phyloP scores from a whole-genome alignment of 1,140 invertebrate genomes.

The Drosophila sulfurigaster region DNA sequence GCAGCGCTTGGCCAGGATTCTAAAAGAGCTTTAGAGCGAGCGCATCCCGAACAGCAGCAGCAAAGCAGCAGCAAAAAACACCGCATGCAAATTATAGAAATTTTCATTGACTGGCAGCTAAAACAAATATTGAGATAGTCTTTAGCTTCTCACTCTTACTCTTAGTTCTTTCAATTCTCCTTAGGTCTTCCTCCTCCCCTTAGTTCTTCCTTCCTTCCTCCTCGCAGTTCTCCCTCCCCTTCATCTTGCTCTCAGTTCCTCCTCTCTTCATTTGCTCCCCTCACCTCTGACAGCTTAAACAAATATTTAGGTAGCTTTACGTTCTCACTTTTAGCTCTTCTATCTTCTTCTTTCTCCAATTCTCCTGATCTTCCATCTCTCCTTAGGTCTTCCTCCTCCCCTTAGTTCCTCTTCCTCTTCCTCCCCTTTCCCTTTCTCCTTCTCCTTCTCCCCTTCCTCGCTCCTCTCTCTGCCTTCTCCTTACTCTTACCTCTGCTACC shows the following conservation, averaged over 20 bases:
- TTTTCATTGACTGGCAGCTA: conserved; percentile 43
- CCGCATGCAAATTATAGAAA: conserved; percentile 82
- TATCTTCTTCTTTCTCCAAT: too few species aligned
- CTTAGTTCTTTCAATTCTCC: too few species aligned
- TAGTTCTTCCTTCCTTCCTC: too few species aligned
- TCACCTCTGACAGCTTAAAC: too few species aligned
- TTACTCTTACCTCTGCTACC: too few species aligned
- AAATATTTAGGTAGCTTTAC: too few species aligned
- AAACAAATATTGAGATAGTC: conserved; percentile 75
- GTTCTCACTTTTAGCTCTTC: too few species aligned
- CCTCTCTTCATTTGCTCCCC: background rate
- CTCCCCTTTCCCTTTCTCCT: background rate
- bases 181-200: too few species aligned
- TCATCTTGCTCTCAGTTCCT: background rate
- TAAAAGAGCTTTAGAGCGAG: background rate
- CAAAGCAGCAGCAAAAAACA: background rate
- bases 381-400: too few species aligned
- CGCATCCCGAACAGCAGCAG: conserved; percentile 1
- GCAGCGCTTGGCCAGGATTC: conserved; percentile 18
- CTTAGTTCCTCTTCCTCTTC: background rate
- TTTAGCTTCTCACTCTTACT: conserved; percentile 1
- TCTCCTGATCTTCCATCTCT: too few species aligned
- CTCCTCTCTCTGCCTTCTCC: too few species aligned
- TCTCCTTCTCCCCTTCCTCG: background rate
- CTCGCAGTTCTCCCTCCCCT: too few species aligned